phyloP scores from a whole-genome alignment of 2,113 vertebrate genomes.

The Brienomyrus brachyistius region DNA sequence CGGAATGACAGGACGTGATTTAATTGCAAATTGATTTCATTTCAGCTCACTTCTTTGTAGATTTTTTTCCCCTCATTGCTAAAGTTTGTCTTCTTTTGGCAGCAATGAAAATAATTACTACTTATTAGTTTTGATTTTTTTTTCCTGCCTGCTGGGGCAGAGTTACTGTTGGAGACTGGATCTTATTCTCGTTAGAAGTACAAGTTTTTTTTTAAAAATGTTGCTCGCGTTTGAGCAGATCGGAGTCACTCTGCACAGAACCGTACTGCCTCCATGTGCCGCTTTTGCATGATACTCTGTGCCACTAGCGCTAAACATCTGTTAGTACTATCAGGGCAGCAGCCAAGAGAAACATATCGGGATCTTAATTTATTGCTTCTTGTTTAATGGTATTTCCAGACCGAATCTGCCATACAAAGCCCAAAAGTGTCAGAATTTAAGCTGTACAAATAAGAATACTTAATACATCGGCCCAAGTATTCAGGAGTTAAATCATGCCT shows the following conservation, averaged over 20 bases:
- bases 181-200: background rate
- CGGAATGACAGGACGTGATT: background rate
- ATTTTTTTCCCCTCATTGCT: background rate
- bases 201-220: background rate
- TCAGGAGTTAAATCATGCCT: background rate
- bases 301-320: background rate
- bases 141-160: background rate
- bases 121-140: background rate
- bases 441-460: background rate
- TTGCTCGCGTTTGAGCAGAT: background rate
- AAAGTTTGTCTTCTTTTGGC: background rate
- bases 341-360: background rate
- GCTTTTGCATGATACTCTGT: background rate
- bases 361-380: background rate
- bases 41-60: background rate
- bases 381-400: constrained; percentile 10
- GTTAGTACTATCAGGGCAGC: background rate
- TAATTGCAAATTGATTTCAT: background rate
- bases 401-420: background rate
- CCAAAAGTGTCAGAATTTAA: background rate
- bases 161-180: background rate
- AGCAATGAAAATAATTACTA: background rate
- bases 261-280: background rate
- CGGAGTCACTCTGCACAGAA: background rate
- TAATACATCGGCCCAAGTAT: background rate